Evolutionary conservation across 1,140 invertebrate species (phyloP), one percentile per base, ranked within the genome.

Genomic region (Nephila pilipes): DNA sequence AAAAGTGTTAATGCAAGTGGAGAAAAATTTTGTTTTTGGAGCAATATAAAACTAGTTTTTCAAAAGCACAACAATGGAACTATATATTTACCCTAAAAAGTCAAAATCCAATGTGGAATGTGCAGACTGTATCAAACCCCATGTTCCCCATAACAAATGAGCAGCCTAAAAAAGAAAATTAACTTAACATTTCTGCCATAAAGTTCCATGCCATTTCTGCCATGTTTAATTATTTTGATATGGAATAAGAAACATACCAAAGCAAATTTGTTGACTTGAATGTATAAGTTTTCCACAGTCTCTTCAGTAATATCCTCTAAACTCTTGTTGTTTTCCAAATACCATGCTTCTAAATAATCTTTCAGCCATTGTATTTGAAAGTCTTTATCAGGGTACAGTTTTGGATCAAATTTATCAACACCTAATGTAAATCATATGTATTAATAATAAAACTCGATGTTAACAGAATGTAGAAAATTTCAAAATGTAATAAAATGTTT

Each of bases 41-140:
- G 46, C 46, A 46, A 46, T 46, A 10, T 46, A 10, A 46, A 46
- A 46, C 46, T 46, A 46, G 12, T 10, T 46, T 46, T 6, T 46
- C 6, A 46, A 6, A 46, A 46, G 46, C 6, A 46, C 46, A 46
- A 46, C 12, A 46, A 46, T 46, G 46, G 1, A 46, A 46, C 46
- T 46, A 46, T 10, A n/a, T n/a, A 96, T 97, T 96, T 96, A 99
- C 98, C 96, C 96, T 90, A 98, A 96, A 96, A 98, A 99, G 96
- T 99, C 98, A 95, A 99, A 99, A 95, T 99, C 97, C 95, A 99
- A 99, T 81, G 96, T 96, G 0, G 99, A 99, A 96, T 98, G 96
- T 95, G 98, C 97, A 16, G 97, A 97, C 96, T 99, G 99, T 80
- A 99, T 97, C 1, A 99, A 96, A 8, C 97, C 97, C 99, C 99